Evolutionary conservation across 2,888 invertebrate genomes (phyloP), one percentile per base, ranked within the genome.

Genomic region (Gandaritis pyraliata): DNA sequence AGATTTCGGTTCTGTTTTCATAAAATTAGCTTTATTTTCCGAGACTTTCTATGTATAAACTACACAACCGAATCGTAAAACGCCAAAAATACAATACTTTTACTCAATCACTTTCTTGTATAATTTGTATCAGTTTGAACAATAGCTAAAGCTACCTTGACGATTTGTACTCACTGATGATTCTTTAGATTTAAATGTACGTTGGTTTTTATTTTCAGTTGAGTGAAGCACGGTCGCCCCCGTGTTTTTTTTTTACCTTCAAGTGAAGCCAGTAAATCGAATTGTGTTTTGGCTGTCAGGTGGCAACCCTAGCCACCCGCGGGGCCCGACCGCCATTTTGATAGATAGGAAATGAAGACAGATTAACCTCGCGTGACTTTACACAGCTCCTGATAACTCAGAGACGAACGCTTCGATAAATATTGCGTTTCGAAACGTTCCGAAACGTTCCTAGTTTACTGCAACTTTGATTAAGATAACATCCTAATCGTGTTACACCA

Each of bases 291-390:
- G 33, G 30, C 36, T 54, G 36, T 58, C 18, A 54, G 39, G 54
- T 65, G 52, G 59, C 58, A 71, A 47, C 73, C 70, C 72, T 72
- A 53, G 46, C 74, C 75, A 76, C 78, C 77, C 74, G 71, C 74
- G 76, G 78, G 61, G 80, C 82, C 75, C 79, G 75, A 74, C 81
- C 77, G 79, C 75, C 72, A 77, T 85, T 87, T 84, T 87, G 89
- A 91, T 90, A 90, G 92, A 91, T 89, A 90, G 90, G 89, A 90
- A 92, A 92, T 91, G 90, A 92, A 91, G 92, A 92, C 86, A 83
- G 88, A 91, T 92, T 90, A 88, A 82, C 83, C 68, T 89, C 80
- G 89, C 90, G 90, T 90, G 90, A 88, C 89, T 86, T 70, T 81
- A 84, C 85, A 84, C 81, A 82, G 82, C 71, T 75, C 70, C 73